Evolutionary conservation across 2,888 invertebrate species (phyloP), one percentile per base, ranked within the genome.

Genomic region (Latheticus oryzae): DNA sequence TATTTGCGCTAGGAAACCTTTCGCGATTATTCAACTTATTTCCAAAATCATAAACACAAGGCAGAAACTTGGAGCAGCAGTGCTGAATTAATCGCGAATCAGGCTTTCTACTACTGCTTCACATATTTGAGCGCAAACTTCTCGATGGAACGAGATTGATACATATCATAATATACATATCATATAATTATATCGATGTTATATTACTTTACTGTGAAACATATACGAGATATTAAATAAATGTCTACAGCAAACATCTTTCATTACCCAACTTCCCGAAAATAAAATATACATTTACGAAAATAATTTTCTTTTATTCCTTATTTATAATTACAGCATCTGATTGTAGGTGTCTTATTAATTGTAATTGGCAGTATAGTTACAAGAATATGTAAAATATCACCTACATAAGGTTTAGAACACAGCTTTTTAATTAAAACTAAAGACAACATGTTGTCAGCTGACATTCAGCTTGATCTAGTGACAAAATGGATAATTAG

Each of bases 401-500:
- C 32, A 45, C 45, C 45, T 19, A 19, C 5, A 45, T 17, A 43
- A 32, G 21, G n/a, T 45, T 45, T 45, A 5, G 30, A 45, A 53
- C 53, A 43, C 35, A 45, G 43, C 53, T 33, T 35, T 35, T 17
- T 16, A 50, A 38, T 38, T 38, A 50, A 50, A 17, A n/a, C 30
- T 37, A 30, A 45, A 57, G 42, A 59, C 64, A 68, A 68, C 70
- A 70, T 69, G 70, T 60, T 67, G 71, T 70, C 70, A 70, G 66
- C 71, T 69, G 68, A 65, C 65, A 60, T 54, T 62, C 61, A 52
- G 24, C 63, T 63, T 43, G 61, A 24, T 45, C 72, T 74, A 76
- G 66, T 75, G 74, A 62, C 79, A 79, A 77, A 76, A 78, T 23
- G 78, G 79, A 60, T 79, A 79, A 71, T 79, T 78, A 61, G 79